Conservation (phyloP, 2,888 invertebrate species). For the Chydorus sphaericus region DNA sequence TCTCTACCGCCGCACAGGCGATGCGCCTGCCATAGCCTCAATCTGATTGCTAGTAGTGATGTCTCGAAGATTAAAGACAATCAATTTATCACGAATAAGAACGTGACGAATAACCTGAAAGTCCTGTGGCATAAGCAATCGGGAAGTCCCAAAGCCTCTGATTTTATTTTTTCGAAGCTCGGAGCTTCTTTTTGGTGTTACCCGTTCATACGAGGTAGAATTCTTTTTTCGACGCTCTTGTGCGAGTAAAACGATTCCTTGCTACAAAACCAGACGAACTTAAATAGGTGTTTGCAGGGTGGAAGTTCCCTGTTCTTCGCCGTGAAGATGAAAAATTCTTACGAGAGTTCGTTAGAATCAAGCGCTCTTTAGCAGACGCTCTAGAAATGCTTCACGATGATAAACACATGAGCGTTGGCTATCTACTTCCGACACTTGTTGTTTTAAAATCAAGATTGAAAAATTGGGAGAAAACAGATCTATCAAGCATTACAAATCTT, state of each 20-base stretch:
- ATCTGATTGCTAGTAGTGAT: not conserved
- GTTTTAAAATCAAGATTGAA: not conserved
- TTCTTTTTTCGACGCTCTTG: not conserved
- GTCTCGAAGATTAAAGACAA: not conserved
- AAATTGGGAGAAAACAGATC: not conserved
- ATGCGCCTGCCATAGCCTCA: not conserved
- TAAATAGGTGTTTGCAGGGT: not conserved
- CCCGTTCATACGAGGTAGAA: not conserved
- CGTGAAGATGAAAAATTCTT: not conserved
- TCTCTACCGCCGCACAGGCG: not conserved
- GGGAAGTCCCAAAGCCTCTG: not conserved
- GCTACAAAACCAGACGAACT: not conserved
- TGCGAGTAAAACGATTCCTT: not conserved
- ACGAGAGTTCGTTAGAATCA: not conserved
- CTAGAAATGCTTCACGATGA: not conserved
- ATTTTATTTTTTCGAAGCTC: not conserved
- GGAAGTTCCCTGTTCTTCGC: not conserved
- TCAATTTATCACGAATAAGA: not conserved
- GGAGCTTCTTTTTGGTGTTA: not conserved
- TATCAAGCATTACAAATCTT: not conserved
- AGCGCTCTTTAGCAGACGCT: not conserved
- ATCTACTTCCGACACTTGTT: not conserved
- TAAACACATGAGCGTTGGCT: not conserved
- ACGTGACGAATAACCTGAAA: not conserved
- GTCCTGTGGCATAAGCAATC: not conserved